A percentile compares a stretch with the other conserved stretches of the same genome.
phyloP scores from a whole-genome alignment of 2,797 vertebrate genomes.

The Microcaecilia unicolor region DNA sequence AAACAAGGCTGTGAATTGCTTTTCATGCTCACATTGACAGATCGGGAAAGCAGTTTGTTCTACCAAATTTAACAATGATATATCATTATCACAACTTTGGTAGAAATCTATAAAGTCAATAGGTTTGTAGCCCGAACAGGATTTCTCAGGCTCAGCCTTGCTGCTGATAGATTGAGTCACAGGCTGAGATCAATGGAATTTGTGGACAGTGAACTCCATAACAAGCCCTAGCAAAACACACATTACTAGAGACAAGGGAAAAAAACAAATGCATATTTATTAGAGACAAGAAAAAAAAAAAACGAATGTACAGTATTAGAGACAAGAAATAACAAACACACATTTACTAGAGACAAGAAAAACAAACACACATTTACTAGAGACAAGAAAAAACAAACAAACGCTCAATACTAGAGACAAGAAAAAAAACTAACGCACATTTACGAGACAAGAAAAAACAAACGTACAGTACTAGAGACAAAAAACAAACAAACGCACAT shows the following conservation, averaged over 20 bases:
- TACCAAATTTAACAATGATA: constrained; percentile 99
- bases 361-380: too few species aligned
- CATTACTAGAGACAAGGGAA: too few species aligned
- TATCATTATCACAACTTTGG: constrained; percentile 99
- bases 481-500: too few species aligned
- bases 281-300: constrained; percentile 99
- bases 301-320: too few species aligned
- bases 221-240: constrained; percentile 96
- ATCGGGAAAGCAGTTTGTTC: constrained; percentile 99
- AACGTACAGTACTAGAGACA: too few species aligned
- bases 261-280: constrained; percentile 98
- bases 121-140: constrained; percentile 89
- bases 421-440: too few species aligned
- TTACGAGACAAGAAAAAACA: too few species aligned
- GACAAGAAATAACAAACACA: too few species aligned
- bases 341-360: too few species aligned
- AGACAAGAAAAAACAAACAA: too few species aligned
- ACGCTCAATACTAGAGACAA: too few species aligned
- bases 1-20: constrained; percentile 72
- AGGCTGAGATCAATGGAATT: constrained; percentile 98
- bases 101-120: constrained; percentile 99
- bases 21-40: constrained; percentile 78
- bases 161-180: constrained; percentile 97
- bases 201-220: constrained; percentile 99
- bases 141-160: constrained; percentile 97